These are phyloP conservation scores for Platynereis dumerilii DNA, from an alignment of 2,888 invertebrate genomes.

Conservation along the genomic window DNA sequence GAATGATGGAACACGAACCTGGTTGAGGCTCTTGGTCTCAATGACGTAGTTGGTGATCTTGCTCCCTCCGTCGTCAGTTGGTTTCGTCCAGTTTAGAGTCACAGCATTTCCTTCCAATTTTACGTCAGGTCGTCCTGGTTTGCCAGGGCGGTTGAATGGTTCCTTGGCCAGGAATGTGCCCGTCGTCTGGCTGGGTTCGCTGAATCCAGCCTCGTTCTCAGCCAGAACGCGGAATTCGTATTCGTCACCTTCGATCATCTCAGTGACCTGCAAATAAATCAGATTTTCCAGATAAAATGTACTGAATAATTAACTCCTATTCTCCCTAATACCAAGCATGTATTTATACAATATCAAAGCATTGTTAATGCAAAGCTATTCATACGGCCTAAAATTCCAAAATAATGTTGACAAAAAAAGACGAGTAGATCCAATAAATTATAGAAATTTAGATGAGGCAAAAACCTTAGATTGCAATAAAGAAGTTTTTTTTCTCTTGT, in stretches of 20 bases:
- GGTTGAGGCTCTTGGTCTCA: conserved; percentile 36
- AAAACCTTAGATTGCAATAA: no score
- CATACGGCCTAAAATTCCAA: no score
- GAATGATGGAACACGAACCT: conserved; percentile 20
- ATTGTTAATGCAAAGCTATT: no score
- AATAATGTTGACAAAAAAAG: no score
- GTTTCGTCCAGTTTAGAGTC: conserved; percentile 52
- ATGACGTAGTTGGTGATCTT: conserved; percentile 45
- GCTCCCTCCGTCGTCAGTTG: conserved; percentile 49
- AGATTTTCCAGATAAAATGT: neutral
- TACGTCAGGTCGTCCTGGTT: conserved; percentile 30
- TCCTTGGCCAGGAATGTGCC: conserved; percentile 53
- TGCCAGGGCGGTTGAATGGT: conserved; percentile 35
- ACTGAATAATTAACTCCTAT: no score
- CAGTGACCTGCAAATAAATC: conserved; percentile 21
- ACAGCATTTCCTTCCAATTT: conserved; percentile 25
- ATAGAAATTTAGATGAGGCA: no score
- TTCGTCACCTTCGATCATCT: conserved; percentile 38
- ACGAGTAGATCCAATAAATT: no score
- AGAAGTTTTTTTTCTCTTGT: no score
- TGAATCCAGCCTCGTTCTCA: conserved; percentile 87
- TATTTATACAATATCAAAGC: no score
- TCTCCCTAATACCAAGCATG: no score
- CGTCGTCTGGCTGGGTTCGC: conserved; percentile 77
- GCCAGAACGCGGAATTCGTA: conserved; percentile 87